These are phyloP conservation scores for Cephonodes hylas DNA, from an alignment of 2,888 invertebrate species.

Conservation along the genomic window DNA sequence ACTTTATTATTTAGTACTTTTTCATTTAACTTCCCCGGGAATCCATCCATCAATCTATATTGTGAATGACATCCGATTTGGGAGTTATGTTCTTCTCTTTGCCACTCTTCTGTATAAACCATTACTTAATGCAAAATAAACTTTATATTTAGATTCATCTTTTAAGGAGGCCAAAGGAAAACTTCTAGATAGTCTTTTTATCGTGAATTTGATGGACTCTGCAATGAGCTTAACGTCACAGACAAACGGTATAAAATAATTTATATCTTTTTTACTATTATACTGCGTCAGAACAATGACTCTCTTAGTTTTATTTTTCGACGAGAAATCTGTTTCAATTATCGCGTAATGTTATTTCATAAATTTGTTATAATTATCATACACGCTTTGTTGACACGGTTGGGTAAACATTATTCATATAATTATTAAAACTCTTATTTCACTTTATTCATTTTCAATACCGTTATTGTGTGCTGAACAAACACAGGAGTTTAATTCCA, in stretches of 20 bases:
- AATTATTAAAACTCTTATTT: background rate
- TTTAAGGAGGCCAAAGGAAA: background rate
- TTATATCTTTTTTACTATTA: background rate
- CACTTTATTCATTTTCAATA: background rate
- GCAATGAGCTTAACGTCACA: background rate
- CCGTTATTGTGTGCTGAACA: background rate
- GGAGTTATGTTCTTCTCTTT: constrained; percentile 12
- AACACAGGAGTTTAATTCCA: background rate
- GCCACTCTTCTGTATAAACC: background rate
- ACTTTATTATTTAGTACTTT: constrained; percentile 15
- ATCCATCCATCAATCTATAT: constrained; percentile 22
- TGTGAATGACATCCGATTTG: constrained; percentile 18
- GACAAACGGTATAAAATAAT: background rate
- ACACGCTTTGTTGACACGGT: background rate
- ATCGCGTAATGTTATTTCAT: background rate
- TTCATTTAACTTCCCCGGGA: constrained; percentile 18
- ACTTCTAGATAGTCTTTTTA: background rate
- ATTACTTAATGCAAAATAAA: background rate
- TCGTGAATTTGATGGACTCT: background rate
- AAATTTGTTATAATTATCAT: background rate
- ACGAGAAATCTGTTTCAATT: background rate
- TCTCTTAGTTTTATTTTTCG: background rate
- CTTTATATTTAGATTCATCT: background rate
- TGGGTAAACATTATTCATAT: background rate
- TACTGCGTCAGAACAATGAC: background rate